Base-by-base conservation (phyloP, 1,140 invertebrate species). In the Onthophagus taurus region DNA sequence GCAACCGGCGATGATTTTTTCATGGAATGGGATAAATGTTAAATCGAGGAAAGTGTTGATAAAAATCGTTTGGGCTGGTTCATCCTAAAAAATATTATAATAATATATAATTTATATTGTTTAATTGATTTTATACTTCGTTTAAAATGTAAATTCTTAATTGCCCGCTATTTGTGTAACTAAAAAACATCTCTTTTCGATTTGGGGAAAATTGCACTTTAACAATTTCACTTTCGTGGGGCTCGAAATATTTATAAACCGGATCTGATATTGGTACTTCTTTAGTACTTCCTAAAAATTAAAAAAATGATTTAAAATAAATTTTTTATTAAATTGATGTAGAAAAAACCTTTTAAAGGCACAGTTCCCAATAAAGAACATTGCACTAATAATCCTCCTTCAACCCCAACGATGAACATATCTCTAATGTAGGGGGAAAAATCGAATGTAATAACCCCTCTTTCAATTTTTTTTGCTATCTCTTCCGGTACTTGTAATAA, bases 11-110 rank as follows among this genome's bases (percentile, higher is more conserved):
- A 64, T 26, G 6, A 61, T 33, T 37, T 58, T 57, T 36, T 63
- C 54, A 34, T 61, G 55, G 34, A 57, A 47, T n/a, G 52, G 53
- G 6, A 64, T 49, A 49, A 53, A 64, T n/a, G 34, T 31, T 9
- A 52, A 29, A n/a, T n/a, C n/a, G n/a, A n/a, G n/a, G n/a, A n/a
- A n/a, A n/a, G n/a, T n/a, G n/a, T n/a, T n/a, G n/a, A 33, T 53
- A 57, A 36, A 64, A 62, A 64, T 64, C n/a, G 62, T 45, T 53
- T 58, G 48, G 2, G 54, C 55, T 16, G 62, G 57, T 21, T 58
- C 54, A 34, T 61, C 57, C 54, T 63, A 47, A 39, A 54, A 49
- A 5, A 3, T 9, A 39, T 18, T 36, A 36, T 8, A 21, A 8
- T 16, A 33, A 33, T 33, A 33, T 16, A 24, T 7, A 26, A 26